Percentiles rank a stretch among this genome's conserved stretches.
These are phyloP conservation scores for Podarcis cretensis DNA, from an alignment of 2,113 vertebrate species.

Conservation along the genomic window DNA sequence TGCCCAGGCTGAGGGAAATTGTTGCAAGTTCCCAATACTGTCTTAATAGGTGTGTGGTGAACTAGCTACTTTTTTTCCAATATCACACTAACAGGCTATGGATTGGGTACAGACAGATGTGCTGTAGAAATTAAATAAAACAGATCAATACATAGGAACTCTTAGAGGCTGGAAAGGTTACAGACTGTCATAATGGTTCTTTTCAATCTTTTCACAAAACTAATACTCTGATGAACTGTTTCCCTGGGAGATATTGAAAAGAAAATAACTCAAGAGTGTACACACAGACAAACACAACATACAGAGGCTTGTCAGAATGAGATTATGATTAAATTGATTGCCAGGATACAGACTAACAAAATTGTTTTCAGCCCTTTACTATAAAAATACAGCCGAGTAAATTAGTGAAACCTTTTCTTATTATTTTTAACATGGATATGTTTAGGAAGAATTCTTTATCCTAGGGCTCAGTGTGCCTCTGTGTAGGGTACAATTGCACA, in stretches of 20 bases:
- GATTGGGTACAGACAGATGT: neutral
- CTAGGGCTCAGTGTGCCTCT: too few species aligned
- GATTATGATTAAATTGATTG: neutral
- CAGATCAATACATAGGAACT: neutral
- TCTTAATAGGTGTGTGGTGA: constrained; percentile 2
- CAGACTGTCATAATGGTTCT: constrained; percentile 5
- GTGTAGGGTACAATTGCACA: neutral
- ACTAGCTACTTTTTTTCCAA: neutral
- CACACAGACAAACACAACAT: neutral
- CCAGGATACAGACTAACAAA: neutral
- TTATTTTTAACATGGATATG: neutral
- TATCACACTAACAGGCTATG: neutral
- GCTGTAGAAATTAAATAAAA: constrained; percentile 31
- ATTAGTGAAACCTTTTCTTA: too few species aligned
- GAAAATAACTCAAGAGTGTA: neutral
- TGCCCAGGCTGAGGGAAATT: constrained; percentile 6
- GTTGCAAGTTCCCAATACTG: constrained; percentile 3
- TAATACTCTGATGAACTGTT: constrained; percentile 10
- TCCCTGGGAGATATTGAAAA: neutral
- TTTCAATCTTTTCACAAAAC: constrained; percentile 9
- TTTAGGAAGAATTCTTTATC: neutral
- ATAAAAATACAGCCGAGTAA: neutral
- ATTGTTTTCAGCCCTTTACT: neutral
- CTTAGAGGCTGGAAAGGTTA: constrained; percentile 19
- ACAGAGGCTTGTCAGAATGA: neutral